These are phyloP conservation scores for Erebia palarica DNA, from an alignment of 2,888 invertebrate species.

Conservation along the genomic window DNA sequence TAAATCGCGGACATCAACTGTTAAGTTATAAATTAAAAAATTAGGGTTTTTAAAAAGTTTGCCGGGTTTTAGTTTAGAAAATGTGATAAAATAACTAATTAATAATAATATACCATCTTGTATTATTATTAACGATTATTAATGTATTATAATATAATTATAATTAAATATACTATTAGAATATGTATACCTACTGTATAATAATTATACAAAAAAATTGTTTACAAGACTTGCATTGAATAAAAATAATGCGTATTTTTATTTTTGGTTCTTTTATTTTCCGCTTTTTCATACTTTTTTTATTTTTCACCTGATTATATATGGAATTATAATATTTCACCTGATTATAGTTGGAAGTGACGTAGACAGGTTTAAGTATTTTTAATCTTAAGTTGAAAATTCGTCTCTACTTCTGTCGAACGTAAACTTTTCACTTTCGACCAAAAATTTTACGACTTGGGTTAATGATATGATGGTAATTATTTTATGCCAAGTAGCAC, in stretches of 20 bases:
- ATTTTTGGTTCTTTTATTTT: conserved; percentile 25
- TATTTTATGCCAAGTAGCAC: too few species aligned
- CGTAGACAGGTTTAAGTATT: too few species aligned
- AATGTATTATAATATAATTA: background rate
- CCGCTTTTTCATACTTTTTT: background rate
- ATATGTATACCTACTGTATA: background rate
- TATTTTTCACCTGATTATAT: background rate
- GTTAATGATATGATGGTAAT: too few species aligned
- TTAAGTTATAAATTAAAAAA: too few species aligned
- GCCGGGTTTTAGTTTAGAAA: background rate
- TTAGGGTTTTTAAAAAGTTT: too few species aligned
- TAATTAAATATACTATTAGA: background rate
- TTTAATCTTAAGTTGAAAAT: too few species aligned
- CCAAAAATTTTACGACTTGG: too few species aligned
- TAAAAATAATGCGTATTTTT: conserved; percentile 28
- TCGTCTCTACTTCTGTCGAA: too few species aligned
- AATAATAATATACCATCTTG: background rate
- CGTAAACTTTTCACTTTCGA: too few species aligned
- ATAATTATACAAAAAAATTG: conserved; percentile 11
- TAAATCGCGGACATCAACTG: too few species aligned
- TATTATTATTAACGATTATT: background rate
- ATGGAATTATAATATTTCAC: too few species aligned
- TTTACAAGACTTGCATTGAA: conserved; percentile 29
- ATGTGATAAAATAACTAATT: conserved; percentile 4
- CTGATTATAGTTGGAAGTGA: too few species aligned